phyloP scores from a whole-genome alignment of 2,888 invertebrate species.

The Xylota segnis region DNA sequence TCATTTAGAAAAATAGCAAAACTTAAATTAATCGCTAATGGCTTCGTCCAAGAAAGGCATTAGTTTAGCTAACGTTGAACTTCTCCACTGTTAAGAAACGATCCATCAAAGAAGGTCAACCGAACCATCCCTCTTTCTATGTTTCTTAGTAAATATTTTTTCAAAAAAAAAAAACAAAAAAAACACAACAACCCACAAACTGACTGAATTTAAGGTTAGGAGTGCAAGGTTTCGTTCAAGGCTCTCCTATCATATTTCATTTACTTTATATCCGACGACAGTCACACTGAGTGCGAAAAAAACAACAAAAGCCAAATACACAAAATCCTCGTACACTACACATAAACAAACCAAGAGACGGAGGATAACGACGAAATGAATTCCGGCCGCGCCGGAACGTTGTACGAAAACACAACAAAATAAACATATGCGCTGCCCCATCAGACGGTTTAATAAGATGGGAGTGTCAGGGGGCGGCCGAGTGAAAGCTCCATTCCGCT shows the following conservation, averaged over 20 bases:
- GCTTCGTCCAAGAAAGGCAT: slow-evolving; percentile 35
- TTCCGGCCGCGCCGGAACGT: slow-evolving; percentile 49
- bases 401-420: slow-evolving; percentile 56
- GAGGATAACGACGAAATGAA: slow-evolving; percentile 30
- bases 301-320: slow-evolving; percentile 39
- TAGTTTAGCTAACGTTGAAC: slow-evolving; percentile 31
- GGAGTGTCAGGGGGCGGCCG: slow-evolving; percentile 23
- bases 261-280: slow-evolving; percentile 44
- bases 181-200: slow-evolving; percentile 40
- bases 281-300: slow-evolving; percentile 34
- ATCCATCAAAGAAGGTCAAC: slow-evolving; percentile 60
- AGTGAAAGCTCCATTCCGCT: slow-evolving; percentile 53
- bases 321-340: slow-evolving; percentile 42
- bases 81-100: slow-evolving; percentile 29
- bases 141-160: slow-evolving; percentile 34
- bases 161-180: slow-evolving; percentile 21
- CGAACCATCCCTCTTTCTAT: slow-evolving; percentile 17
- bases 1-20: slow-evolving; percentile 26
- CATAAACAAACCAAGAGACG: slow-evolving; percentile 55
- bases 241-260: slow-evolving; percentile 61
- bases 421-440: slow-evolving; percentile 29
- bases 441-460: not conserved
- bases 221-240: slow-evolving; percentile 73
- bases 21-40: slow-evolving; percentile 55
- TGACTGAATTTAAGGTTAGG: slow-evolving; percentile 66